Evolutionary conservation across 2,888 invertebrate genomes (phyloP).

Genomic region (Meiosimyza platycephala): DNA sequence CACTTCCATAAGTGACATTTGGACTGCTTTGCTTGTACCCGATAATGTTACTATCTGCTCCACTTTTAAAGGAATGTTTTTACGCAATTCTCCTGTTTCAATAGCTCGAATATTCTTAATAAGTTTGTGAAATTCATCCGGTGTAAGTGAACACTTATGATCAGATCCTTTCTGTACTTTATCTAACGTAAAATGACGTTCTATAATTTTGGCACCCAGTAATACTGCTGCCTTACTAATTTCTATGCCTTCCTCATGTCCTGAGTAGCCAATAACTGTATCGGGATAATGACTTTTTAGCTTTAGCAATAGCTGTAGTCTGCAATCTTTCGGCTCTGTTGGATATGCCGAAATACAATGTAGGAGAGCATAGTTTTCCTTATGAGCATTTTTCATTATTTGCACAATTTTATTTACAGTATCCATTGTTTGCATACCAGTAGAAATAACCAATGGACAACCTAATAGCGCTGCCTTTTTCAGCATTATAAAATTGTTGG

Average conservation of each 20-base stretch:
- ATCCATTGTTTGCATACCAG: conserved; percentile 80
- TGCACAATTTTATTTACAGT: conserved; percentile 73
- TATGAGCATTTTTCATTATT: conserved; percentile 62
- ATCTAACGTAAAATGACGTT: conserved; percentile 83
- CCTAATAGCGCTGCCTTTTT: conserved; percentile 75
- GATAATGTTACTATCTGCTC: conserved; percentile 36
- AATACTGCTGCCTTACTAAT: conserved; percentile 79
- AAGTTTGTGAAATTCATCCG: conserved; percentile 73
- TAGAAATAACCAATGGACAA: conserved; percentile 81
- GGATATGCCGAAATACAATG: conserved; percentile 87
- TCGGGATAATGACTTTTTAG: conserved; percentile 75
- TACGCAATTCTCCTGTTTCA: conserved; percentile 61
- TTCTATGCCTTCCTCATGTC: conserved; percentile 79
- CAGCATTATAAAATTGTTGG: conserved; percentile 79
- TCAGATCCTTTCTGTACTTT: conserved; percentile 82
- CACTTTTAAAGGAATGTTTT: conserved; percentile 9
- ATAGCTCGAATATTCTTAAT: conserved; percentile 73
- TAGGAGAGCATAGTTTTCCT: conserved; percentile 74
- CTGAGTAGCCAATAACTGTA: conserved; percentile 83
- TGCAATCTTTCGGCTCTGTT: conserved; percentile 75
- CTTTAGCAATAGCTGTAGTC: conserved; percentile 74
- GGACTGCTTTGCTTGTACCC: conserved; percentile 42
- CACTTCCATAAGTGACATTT: conserved; percentile 57
- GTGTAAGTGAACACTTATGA: conserved; percentile 80
- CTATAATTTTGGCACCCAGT: conserved; percentile 80